phyloP scores from a whole-genome alignment of 2,113 vertebrate species.

The Probosciger aterrimus region DNA sequence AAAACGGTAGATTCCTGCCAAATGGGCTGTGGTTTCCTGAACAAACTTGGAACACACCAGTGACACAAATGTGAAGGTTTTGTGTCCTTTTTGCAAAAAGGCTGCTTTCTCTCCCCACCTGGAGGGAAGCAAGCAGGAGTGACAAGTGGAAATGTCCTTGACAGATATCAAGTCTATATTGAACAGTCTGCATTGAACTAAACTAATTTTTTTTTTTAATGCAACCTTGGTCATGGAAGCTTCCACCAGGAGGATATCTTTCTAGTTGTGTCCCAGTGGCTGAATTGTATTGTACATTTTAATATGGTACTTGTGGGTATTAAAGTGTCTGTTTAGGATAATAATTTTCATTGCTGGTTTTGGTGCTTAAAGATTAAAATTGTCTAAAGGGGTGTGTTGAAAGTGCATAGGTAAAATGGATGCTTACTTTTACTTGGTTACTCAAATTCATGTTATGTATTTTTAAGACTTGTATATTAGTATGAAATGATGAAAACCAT shows the following conservation, averaged over 20 bases:
- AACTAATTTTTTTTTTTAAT: background rate
- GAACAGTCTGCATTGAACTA: background rate
- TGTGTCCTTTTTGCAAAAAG: background rate
- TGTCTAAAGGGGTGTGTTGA: background rate
- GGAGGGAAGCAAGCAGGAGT: background rate
- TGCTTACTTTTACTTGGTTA: background rate
- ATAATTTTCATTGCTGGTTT: background rate
- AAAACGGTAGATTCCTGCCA: background rate
- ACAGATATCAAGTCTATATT: background rate
- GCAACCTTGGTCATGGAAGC: background rate
- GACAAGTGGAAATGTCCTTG: background rate
- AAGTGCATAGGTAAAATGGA: background rate
- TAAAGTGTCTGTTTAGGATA: background rate
- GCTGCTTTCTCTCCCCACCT: background rate
- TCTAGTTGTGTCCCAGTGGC: background rate
- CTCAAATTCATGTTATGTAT: background rate
- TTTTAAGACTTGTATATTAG: background rate
- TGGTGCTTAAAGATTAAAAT: background rate
- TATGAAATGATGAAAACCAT: background rate
- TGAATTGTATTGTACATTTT: background rate
- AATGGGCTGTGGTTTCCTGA: background rate
- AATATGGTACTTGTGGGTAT: background rate
- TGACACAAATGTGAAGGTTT: background rate
- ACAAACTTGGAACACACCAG: background rate
- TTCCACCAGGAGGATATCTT: background rate